Conservation (phyloP, 2,113 vertebrate species). For the Craseonycteris thonglongyai region DNA sequence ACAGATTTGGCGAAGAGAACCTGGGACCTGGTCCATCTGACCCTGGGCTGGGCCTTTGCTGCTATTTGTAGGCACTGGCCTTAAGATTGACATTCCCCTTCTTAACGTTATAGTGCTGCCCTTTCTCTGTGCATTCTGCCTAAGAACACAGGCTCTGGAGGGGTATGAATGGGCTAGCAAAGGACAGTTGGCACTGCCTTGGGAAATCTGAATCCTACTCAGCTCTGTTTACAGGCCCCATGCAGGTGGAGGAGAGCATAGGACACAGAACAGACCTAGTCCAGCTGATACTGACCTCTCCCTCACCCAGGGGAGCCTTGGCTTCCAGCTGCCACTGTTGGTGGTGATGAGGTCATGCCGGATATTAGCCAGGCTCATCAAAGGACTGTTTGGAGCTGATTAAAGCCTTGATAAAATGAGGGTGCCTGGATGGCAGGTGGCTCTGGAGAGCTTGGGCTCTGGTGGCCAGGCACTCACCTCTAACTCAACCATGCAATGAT, state of each 20-base stretch:
- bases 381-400: constrained; percentile 59
- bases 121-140: neutral
- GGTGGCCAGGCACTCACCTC: constrained; percentile 45
- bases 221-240: neutral
- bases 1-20: neutral
- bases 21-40: neutral
- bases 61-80: neutral
- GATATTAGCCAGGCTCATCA: constrained; percentile 67
- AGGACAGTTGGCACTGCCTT: neutral
- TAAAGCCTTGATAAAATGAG: constrained; percentile 67
- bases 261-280: constrained; percentile 24
- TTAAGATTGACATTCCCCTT: neutral
- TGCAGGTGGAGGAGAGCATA: neutral
- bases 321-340: constrained; percentile 61
- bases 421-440: constrained; percentile 58
- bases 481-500: neutral
- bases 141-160: neutral
- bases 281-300: constrained; percentile 53
- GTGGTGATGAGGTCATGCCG: constrained; percentile 68
- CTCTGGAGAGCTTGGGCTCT: constrained; percentile 49
- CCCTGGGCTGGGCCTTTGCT: neutral
- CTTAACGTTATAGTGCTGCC: neutral
- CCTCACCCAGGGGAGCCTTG: constrained; percentile 59
- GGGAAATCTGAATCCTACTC: constrained; percentile 1
- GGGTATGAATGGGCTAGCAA: neutral